Base-by-base conservation (phyloP, 2,797 vertebrate species). In the Gephyroberyx darwinii region DNA sequence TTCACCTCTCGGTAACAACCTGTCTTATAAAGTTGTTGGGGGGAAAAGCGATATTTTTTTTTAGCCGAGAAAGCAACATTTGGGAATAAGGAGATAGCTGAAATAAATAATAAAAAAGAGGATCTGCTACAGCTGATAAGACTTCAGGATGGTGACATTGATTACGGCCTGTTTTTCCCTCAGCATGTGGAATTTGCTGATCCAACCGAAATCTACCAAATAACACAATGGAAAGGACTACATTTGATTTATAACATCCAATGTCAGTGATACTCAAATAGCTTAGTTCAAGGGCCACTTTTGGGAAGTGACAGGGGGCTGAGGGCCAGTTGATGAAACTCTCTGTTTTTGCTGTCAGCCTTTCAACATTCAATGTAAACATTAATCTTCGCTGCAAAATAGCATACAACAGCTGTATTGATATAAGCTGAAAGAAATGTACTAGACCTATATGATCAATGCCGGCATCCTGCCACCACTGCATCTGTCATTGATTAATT, bases 101-200 rank as follows among this genome's bases (percentile, higher is more conserved):
- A 84, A 86, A 90, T 87, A 75, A 84, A 91, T 88, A 84, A 71
- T 50, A 82, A 81, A 84, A 63, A 69, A 47, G 48, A 75, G 84
- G 76, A 92, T 92, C 91, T 94, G 91, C 83, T 67, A 43, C 70
- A 56, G 82, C 64, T 80, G 93, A 93, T 93, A 93, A 93, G 88
- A 81, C 71, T 52, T 67, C 73, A 59, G 83, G 87, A 84, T 79
- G 85, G 71, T 89, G 78, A 88, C 82, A 91, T 71, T 93, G 92
- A 93, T 93, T 90, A 77, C 75, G 65, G 62, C 56, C 79, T 71
- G 57, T 80, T 84, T 71, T 88, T 80, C 71, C 80, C n/a, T 78
- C 78, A 80, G 81, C 70, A 53, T 83, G 81, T 39, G 67, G 43
- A 80, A 85, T 89, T 71, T 89, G 89, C 87, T 90, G 90, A 92